These are phyloP conservation scores for Oreochromis niloticus DNA, from an alignment of 2,113 vertebrate species.

Conservation along the genomic window DNA sequence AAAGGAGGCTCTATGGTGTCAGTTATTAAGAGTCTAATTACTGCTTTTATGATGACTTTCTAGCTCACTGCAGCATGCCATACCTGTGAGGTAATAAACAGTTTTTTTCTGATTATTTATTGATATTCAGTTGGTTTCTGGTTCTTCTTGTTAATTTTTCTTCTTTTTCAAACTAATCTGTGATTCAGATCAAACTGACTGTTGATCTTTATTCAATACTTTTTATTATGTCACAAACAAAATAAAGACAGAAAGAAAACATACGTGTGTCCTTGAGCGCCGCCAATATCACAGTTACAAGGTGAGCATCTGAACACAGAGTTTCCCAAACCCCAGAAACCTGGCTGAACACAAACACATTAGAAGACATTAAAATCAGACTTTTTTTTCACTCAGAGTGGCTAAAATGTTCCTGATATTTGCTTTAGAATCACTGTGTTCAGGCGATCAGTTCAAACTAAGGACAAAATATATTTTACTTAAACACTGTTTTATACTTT, in stretches of 20 bases:
- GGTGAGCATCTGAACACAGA: constrained; percentile 74
- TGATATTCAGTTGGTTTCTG: background rate
- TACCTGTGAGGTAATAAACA: background rate
- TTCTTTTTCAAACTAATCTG: background rate
- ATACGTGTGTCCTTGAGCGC: constrained; percentile 73
- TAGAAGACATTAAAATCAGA: background rate
- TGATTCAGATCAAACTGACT: background rate
- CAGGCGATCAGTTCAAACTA: background rate
- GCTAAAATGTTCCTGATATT: background rate
- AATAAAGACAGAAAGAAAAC: background rate
- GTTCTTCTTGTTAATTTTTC: background rate
- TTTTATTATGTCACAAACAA: background rate
- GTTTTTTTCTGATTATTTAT: background rate
- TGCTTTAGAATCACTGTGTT: background rate
- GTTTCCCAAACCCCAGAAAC: constrained; percentile 83
- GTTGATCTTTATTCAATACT: background rate
- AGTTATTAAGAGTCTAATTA: background rate
- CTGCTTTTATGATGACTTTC: background rate
- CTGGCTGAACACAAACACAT: constrained; percentile 60
- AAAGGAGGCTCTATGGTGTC: background rate
- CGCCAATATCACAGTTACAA: constrained; percentile 85
- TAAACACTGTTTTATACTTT: background rate
- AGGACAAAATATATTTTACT: background rate
- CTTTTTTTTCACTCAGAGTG: background rate
- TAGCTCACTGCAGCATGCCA: background rate